Base-by-base conservation (phyloP, 2,888 invertebrate species). In the Eumacrocentrus americanus region DNA sequence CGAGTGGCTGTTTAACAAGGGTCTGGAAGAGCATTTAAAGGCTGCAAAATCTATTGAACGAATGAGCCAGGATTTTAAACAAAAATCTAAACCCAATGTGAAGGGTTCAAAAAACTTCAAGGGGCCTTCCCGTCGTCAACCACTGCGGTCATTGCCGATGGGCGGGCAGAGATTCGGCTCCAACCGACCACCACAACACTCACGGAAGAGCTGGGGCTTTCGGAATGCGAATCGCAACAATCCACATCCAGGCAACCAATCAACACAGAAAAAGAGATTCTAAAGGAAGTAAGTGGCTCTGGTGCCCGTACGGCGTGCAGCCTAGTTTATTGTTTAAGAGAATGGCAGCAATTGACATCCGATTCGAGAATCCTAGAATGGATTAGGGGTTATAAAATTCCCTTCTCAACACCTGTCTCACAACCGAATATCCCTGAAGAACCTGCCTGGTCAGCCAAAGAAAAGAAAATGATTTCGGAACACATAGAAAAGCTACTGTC, bases 1-100 rank as follows among this genome's bases (percentile, higher is more conserved):
- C 12, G 62, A 64, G 37, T 62, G 60, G 52, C 38, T 66, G 0
- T 40, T 12, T 16, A 18, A 18, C 7, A 48, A 63, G 11, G 34
- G 60, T 6, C 40, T 63, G 6, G 55, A 48, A 2, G 65, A 58
- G 1, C 11, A 18, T 4, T 9, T 65, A 4, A 61, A 59, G 12
- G 42, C 60, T 5, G 54, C 60, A 1, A 67, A 64, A 44, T 16
- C 38, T 1, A 18, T 66, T 6, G 62, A 66, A 20, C 59, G 54
- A 9, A 40, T 58, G 1, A 50, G 57, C 7, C 47, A 58, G 23
- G 52, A 54, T 1, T 34, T 62, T 18, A 61, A 59, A 20, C 18
- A 37, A 14, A 46, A 63, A 63, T 54, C 9, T 14, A 38, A 64
- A 38, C 40, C 16, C 5, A 37, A 52, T n/a, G n/a, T n/a, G n/a